A percentile compares a stretch with the other conserved stretches of the same genome.
Evolutionary conservation across 2,797 vertebrate genomes (phyloP).

Genomic region (Melanotaenia trifasciata): DNA sequence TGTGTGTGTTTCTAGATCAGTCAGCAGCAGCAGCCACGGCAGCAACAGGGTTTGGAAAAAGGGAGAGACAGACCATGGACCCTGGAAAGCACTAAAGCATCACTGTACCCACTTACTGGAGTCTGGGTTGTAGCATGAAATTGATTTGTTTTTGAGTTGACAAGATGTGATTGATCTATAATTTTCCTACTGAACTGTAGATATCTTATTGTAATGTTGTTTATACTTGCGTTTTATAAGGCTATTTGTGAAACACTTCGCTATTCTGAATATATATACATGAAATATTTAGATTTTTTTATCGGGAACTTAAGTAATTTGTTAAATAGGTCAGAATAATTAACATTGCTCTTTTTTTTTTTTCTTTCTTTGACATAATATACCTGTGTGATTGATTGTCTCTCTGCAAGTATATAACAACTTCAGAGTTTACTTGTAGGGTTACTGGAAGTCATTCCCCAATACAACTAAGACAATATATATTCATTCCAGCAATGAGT

Average conservation of each 20-base stretch:
- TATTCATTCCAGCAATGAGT: constrained; percentile 73
- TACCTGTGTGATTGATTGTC: constrained; percentile 74
- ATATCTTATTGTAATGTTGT: constrained; percentile 87
- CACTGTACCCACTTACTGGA: constrained; percentile 65
- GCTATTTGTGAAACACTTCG: constrained; percentile 87
- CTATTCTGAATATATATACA: constrained; percentile 81
- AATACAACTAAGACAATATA: constrained; percentile 58
- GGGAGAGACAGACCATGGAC: constrained; percentile 86
- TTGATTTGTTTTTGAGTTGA: constrained; percentile 85
- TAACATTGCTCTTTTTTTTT: constrained; percentile 38
- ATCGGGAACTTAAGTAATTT: constrained; percentile 79
- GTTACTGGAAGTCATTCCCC: constrained; percentile 79
- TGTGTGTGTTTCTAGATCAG: constrained; percentile 70
- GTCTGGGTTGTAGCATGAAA: constrained; percentile 84
- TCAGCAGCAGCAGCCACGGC: constrained; percentile 39
- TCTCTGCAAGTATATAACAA: constrained; percentile 72
- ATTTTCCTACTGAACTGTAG: constrained; percentile 86
- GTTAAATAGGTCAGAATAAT: constrained; percentile 78
- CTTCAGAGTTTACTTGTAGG: constrained; percentile 73
- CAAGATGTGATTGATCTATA: constrained; percentile 85
- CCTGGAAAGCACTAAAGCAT: constrained; percentile 87
- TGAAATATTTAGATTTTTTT: constrained; percentile 76
- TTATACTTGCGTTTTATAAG: constrained; percentile 90
- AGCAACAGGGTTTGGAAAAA: constrained; percentile 82
- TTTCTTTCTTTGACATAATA: constrained; percentile 54